Evolutionary conservation across 2,888 invertebrate species (phyloP).

Genomic region (Leptinotarsa tumamoca): DNA sequence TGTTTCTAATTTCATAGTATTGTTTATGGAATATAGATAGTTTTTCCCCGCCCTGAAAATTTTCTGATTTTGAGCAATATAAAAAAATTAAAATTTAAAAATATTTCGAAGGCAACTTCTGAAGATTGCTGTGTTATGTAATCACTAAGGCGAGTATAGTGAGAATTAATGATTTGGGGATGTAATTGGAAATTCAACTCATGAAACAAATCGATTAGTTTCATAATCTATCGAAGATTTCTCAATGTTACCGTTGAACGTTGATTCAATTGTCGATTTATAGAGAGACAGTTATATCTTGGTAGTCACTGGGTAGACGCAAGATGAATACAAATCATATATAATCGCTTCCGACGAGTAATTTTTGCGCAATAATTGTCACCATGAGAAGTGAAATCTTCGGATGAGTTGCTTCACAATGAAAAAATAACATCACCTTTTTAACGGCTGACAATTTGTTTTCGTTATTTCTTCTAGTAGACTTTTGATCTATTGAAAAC

Average conservation of each 20-base stretch:
- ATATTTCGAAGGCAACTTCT: too few relatives aligned
- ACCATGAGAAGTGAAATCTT: constrained; percentile 10
- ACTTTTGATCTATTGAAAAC: too few relatives aligned
- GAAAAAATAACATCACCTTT: not conserved
- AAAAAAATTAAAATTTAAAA: too few relatives aligned
- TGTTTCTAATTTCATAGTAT: too few relatives aligned
- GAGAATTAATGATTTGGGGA: too few relatives aligned
- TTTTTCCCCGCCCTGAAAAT: too few relatives aligned
- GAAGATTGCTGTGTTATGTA: too few relatives aligned
- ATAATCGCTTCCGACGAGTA: not conserved
- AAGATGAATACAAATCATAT: constrained; percentile 2
- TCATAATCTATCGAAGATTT: constrained; percentile 1
- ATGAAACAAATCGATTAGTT: not conserved
- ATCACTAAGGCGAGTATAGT: too few relatives aligned
- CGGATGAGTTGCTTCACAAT: not conserved
- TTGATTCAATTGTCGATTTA: not conserved
- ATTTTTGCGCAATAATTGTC: not conserved
- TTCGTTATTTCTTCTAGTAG: not conserved
- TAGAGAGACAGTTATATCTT: constrained; percentile 6
- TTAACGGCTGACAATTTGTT: not conserved
- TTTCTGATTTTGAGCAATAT: too few relatives aligned
- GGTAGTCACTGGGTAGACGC: not conserved
- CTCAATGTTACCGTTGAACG: not conserved
- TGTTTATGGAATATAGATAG: too few relatives aligned
- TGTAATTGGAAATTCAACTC: not conserved